Conservation (phyloP, 2,888 invertebrate genomes). For the Esperia sulphurella region DNA sequence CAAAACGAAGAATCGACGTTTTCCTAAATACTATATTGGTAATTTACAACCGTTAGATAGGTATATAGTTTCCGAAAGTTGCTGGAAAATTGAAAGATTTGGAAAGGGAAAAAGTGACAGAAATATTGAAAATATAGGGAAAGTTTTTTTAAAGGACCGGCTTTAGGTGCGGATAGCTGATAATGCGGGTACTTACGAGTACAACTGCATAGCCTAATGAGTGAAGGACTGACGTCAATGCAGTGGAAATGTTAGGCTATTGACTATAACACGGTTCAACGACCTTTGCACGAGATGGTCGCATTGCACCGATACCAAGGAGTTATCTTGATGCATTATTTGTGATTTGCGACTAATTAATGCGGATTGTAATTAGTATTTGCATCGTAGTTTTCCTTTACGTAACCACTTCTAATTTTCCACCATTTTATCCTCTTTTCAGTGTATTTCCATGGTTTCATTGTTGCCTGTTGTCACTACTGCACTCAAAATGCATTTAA, state of each 20-base stretch:
- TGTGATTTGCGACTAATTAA: slow-evolving; percentile 16
- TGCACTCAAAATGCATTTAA: no score
- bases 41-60: no score
- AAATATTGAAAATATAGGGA: no score
- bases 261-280: slow-evolving; percentile 34
- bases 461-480: neutral
- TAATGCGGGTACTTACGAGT: slow-evolving; percentile 46
- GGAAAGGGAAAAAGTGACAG: no score
- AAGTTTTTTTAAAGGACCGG: no score
- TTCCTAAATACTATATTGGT: no score
- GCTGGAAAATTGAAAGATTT: no score
- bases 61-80: no score
- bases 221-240: slow-evolving; percentile 39
- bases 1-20: no score
- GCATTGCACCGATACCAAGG: slow-evolving; percentile 17
- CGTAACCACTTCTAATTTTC: slow-evolving; percentile 6
- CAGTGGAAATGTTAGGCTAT: slow-evolving; percentile 33
- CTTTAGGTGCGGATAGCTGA: neutral
- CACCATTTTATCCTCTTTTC: slow-evolving; percentile 1
- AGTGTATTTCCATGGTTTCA: neutral
- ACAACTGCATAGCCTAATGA: slow-evolving; percentile 31
- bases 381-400: slow-evolving; percentile 9
- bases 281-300: slow-evolving; percentile 23
- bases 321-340: slow-evolving; percentile 15
- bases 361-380: slow-evolving; percentile 13